Base-by-base conservation (phyloP, 2,888 invertebrate genomes). In the Exephanes ischioxanthus region DNA sequence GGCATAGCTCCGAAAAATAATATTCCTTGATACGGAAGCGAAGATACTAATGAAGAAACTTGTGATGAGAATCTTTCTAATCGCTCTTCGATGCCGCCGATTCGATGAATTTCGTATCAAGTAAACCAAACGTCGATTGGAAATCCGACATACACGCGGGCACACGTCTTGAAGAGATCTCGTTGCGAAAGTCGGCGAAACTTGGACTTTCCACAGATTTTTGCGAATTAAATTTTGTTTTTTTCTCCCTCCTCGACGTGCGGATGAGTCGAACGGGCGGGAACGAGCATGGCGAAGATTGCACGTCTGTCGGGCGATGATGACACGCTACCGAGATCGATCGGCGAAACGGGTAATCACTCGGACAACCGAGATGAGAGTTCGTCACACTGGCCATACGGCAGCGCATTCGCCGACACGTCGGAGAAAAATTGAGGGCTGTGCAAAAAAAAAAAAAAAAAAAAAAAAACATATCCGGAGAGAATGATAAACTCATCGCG, bases 271-370 rank as follows among this genome's bases (percentile, higher is more conserved):
- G 22, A 53, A 22, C 30, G n/a, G 16, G 26, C 67, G 19, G 30
- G 26, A 75, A 71, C 67, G 78, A 70, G 78, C 45, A 72, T 67
- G 30, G 80, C 77, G 85, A 63, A 85, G 83, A 85, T 83, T 80
- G 80, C 71, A 80, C 58, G 83, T 83, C 33, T 83, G n/a, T 26
- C 48, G 37, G 26, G 53, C 78, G 81, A 84, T 81, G 81, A 85
- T 78, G 81, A 79, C 58, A 82, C 71, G 78, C 73, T 75, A 81
- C 75, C 63, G 76, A 51, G 77, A 80, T 80, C 77, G 77, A 73
- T 83, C 85, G 73, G 85, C 81, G 85, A 81, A 84, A 84, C 80
- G 67, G 72, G 84, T 72, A 80, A 84, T 84, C 84, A 76, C 55
- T 14, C 37, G 58, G 80, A 76, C 67, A 72, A 66, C 37, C 45